These are phyloP conservation scores for Chondrilla cf. caribensis DNA, from an alignment of 37 sponge, comb jelly and placozoan species.

Conservation along the genomic window DNA sequence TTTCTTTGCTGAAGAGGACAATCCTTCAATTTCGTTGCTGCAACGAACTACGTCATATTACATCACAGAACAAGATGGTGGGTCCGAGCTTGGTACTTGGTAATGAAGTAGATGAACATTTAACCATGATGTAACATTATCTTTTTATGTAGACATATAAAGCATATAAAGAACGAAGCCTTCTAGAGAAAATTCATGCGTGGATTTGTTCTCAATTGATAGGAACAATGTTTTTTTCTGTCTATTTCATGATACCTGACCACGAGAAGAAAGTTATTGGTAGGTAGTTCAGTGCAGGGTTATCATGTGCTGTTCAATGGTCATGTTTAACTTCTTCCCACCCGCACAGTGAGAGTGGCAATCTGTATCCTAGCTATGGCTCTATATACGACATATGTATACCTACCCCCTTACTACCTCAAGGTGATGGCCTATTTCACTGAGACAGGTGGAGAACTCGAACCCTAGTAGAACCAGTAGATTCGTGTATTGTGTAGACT, in stretches of 20 bases:
- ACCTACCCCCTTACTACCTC: slow-evolving; percentile 41
- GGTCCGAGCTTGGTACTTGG: not conserved
- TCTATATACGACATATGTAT: slow-evolving; percentile 42
- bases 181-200: not conserved
- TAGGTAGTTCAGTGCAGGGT: not conserved
- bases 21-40: not conserved
- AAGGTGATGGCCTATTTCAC: slow-evolving; percentile 16
- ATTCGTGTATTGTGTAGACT: no score
- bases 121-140: no score
- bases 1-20: not conserved
- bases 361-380: slow-evolving; percentile 38
- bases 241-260: not conserved
- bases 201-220: slow-evolving; percentile 3
- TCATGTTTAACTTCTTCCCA: not conserved
- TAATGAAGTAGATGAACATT: not conserved
- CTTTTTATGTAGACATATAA: not conserved
- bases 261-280: not conserved
- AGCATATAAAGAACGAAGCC: not conserved
- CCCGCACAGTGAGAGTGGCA: slow-evolving; percentile 31
- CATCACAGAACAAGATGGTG: slow-evolving; percentile 21
- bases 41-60: not conserved
- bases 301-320: not conserved
- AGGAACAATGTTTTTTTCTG: not conserved
- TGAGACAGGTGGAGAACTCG: no score
- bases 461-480: no score